Evolutionary conservation across 2,888 invertebrate species (phyloP), one percentile per base, ranked within the genome.

Genomic region (Noctua fimbriata): DNA sequence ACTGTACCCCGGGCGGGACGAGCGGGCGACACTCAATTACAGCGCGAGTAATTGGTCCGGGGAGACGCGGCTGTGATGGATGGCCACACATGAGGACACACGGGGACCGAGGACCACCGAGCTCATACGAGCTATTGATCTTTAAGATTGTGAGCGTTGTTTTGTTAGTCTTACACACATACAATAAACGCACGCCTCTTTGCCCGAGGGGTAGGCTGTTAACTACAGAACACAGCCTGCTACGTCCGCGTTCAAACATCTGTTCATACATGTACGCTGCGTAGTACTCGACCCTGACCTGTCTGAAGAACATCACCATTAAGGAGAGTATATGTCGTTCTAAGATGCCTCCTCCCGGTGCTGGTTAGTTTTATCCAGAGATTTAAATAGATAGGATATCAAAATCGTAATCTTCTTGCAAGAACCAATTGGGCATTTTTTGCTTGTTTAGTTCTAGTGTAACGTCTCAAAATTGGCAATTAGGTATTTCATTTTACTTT

Each of bases 21-120:
- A 78, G 69, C 74, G 76, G 65, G 81, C 86, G 86, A 85, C 87
- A 86, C 87, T 87, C 86, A 82, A 87, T 87, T 87, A 87, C 87
- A 78, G 69, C 65, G 12, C 85, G 63, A 79, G 86, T 87, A 85
- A 87, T 87, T 87, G 87, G 76, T 87, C 87, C 83, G 67, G n/a
- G 14, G 85, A 75, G 86, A 84, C 85, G 74, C 60, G 69, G 4
- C 73, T 32, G 86, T 87, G 86, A 87, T 87, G 87, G 87, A 87
- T 87, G 76, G 69, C n/a, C 75, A 32, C 81, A 74, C 70, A 76
- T 75, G 73, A 66, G 69, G 41, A 36, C 82, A 70, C 67, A 44
- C 70, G 58, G 73, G 63, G 24, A 65, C 65, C 32, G 63, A n/a
- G 7, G 18, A 71, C 41, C 71, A 69, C 49, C 44, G 70, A 55